Base-by-base conservation (phyloP, 2,113 vertebrate species). In the Bubalus kerabau region DNA sequence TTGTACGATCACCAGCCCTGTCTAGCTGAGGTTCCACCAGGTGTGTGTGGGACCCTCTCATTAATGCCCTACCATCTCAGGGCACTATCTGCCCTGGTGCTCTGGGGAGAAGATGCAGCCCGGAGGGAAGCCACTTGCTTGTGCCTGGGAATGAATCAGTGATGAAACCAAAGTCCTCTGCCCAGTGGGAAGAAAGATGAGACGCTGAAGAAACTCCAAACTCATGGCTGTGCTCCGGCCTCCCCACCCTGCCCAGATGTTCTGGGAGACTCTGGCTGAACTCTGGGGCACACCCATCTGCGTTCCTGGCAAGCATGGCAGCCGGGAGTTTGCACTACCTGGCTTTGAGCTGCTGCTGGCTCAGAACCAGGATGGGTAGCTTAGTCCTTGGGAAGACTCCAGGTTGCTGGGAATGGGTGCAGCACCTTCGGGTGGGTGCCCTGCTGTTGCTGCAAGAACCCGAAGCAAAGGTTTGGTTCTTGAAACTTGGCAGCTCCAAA, bases 241-340 rank as follows among this genome's bases (percentile, higher is more conserved):
- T 85, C 97, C 93, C 91, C 97, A 28, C 95, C 96, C 98, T 90
- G 91, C 96, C 97, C 98, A 97, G 97, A 95, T 97, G 97, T 97
- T 95, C 97, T 46, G 62, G 78, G 92, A 95, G 96, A 87, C 83
- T 94, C 95, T 96, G 91, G 97, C 98, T 90, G 88, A 92, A 71
- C 96, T 90, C 94, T 5, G 57, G 94, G 94, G 87, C 97, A 95
- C 97, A 64, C 98, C 98, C 97, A 36, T 67, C 92, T 28, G 7
- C 28, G 40, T 40, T 76, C 78, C 95, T 50, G 97, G 95, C 97
- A 16, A 87, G 96, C 40, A 2, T 28, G 74, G 92, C 92, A 54
- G 87, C n/a, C 67, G 0, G 0, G 71, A 60, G 24, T 94, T 46
- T 6, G 7, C 21, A 11, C 91, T 64, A 64, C 62, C 93, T 60